These are phyloP conservation scores for Tricholauxania praeusta DNA, from an alignment of 2,888 invertebrate species.

Conservation along the genomic window DNA sequence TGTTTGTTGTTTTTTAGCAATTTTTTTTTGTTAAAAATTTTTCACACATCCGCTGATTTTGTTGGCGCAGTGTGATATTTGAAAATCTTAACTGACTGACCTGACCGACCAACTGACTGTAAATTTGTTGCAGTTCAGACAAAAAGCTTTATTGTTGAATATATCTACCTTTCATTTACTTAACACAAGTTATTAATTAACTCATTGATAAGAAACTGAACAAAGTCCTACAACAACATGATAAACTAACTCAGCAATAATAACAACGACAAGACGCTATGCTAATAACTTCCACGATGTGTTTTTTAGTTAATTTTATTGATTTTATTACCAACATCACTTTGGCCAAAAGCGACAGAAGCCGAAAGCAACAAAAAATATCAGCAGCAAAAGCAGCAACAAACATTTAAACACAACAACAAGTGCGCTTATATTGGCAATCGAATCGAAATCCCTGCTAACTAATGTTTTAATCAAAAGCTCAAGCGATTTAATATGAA, in stretches of 20 bases:
- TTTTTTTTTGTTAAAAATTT: no score
- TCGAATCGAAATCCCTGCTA: background rate
- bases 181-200: no score
- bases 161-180: no score
- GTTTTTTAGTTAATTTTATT: slow-evolving; percentile 21
- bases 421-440: no score
- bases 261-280: slow-evolving; percentile 8
- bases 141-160: no score
- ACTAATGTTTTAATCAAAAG: slow-evolving; percentile 12
- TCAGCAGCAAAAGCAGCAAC: background rate
- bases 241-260: background rate
- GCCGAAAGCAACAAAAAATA: background rate
- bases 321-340: slow-evolving; percentile 4
- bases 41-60: no score
- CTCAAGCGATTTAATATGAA: background rate
- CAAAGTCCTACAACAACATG: background rate
- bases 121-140: no score
- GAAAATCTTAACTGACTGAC: background rate
- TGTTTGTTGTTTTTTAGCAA: no score
- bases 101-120: no score
- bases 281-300: slow-evolving; percentile 25
- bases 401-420: background rate
- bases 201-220: no score
- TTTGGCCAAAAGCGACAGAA: background rate
- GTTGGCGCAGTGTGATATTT: slow-evolving; percentile 1